A percentile compares a stretch with the other conserved stretches of the same genome.
phyloP scores from a whole-genome alignment of 92 coral and sea anemone genomes.

The Micromussa lordhowensis region DNA sequence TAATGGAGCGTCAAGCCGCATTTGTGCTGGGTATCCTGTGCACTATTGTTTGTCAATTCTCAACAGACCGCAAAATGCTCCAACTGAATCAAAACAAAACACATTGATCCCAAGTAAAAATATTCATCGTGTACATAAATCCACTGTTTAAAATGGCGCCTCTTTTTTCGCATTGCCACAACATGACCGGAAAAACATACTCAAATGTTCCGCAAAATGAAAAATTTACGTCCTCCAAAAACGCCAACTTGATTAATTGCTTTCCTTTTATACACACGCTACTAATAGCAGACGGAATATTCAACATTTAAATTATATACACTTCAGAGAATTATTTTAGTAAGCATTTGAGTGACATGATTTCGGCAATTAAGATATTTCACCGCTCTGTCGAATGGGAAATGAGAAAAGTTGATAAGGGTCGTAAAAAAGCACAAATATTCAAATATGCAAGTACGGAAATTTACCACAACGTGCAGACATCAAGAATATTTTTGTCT shows the following conservation, averaged over 20 bases:
- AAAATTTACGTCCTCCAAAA: neutral
- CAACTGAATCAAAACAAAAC: conserved; percentile 44
- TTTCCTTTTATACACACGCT: neutral
- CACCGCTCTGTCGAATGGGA: neutral
- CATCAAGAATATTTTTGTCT: neutral
- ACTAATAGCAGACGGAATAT: conserved; percentile 3
- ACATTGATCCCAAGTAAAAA: conserved; percentile 20
- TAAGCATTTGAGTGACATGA: neutral
- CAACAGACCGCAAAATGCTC: conserved; percentile 40
- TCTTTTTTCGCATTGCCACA: neutral
- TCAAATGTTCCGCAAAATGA: neutral
- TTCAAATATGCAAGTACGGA: neutral
- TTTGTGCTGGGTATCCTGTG: neutral
- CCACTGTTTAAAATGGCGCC: conserved; percentile 3
- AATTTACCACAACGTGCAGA: neutral
- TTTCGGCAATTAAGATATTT: conserved; percentile 17
- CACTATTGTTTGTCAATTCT: conserved; percentile 24
- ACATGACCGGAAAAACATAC: neutral
- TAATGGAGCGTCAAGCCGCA: conserved; percentile 9
- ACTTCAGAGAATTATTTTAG: neutral
- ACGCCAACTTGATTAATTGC: conserved; percentile 10
- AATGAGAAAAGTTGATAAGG: neutral
- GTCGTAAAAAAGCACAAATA: neutral
- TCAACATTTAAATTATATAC: conserved; percentile 4
- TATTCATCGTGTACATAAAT: conserved; percentile 26